Base-by-base conservation (phyloP, 2,797 vertebrate species). In the Enteromius radiatus region DNA sequence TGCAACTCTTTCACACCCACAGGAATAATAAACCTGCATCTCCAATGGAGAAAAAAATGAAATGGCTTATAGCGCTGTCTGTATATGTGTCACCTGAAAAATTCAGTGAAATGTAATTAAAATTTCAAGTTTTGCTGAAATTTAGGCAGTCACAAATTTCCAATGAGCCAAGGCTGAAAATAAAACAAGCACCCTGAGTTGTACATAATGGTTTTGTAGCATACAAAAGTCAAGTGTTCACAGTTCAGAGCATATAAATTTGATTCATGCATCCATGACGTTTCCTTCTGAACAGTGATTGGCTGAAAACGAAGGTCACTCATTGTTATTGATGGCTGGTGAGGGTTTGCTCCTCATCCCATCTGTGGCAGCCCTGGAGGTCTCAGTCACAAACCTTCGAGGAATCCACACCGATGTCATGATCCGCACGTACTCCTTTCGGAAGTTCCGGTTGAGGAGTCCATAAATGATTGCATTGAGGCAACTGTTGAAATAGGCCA, bases 401-500 rank as follows among this genome's bases (percentile, higher is more conserved):
- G 93, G 93, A 88, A 93, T 91, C 94, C 93, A 95, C 10, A 95
- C 88, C 0, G 94, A 93, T 23, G 93, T 92, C 86, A 96, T 89
- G 15, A 96, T 96, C 85, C 94, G 94, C 77, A 94, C 93, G 88
- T 96, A 96, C 90, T 96, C 96, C 38, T 94, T 95, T 76, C 95
- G 92, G 85, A 96, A 96, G 85, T 96, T 96, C 83, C 93, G 91
- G 88, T 96, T 96, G 77, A 96, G 93, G 45, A 94, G 90, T 80
- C 96, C 95, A 10, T 96, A 96, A 84, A 96, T 94, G 86, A 96
- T 89, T 83, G 95, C 95, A 3, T 96, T 96, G 79, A 96, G 94
- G 89, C 95, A 96, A 88, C 95, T 96, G 85, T 95, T 95, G 85
- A 96, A 96, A 86, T 96, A 96, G 47, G 95, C 95, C 95, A 96